Conservation (phyloP, 2,888 invertebrate genomes). For the Pristionchus arcanus region DNA sequence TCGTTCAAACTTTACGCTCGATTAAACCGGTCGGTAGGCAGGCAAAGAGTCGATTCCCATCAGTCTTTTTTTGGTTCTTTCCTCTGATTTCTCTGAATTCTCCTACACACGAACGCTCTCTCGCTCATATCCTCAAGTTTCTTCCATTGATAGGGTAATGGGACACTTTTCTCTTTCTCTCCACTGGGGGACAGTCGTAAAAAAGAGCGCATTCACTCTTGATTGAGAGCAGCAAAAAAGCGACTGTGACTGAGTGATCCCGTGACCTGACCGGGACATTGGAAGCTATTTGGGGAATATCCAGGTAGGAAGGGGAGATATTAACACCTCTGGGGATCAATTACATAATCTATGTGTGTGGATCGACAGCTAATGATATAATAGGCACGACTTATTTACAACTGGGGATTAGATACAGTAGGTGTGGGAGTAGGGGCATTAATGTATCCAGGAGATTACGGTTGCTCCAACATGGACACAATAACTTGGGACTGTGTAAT, state of each 20-base stretch:
- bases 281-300: not conserved
- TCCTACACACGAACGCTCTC: not conserved
- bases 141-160: slow-evolving; percentile 50
- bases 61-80: slow-evolving; percentile 13
- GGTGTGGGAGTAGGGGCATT: not conserved
- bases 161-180: slow-evolving; percentile 48
- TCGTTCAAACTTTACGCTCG: slow-evolving; percentile 44
- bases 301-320: not conserved
- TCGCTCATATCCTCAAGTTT: slow-evolving; percentile 40
- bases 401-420: slow-evolving; percentile 38
- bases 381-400: slow-evolving; percentile 30
- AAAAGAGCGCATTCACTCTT: slow-evolving; percentile 23
- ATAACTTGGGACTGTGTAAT: too few relatives aligned
- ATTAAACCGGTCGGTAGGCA: slow-evolving; percentile 42
- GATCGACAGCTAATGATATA: slow-evolving; percentile 16
- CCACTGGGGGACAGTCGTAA: slow-evolving; percentile 35
- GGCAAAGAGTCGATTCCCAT: slow-evolving; percentile 37
- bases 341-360: slow-evolving; percentile 30
- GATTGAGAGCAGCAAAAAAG: not conserved
- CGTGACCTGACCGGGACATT: not conserved
- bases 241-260: not conserved
- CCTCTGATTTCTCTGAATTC: slow-evolving; percentile 5
- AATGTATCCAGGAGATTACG: not conserved
- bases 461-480: not conserved
- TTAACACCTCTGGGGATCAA: slow-evolving; percentile 45